Conservation (phyloP, 2,113 vertebrate species). For the Poecilia latipinna region DNA sequence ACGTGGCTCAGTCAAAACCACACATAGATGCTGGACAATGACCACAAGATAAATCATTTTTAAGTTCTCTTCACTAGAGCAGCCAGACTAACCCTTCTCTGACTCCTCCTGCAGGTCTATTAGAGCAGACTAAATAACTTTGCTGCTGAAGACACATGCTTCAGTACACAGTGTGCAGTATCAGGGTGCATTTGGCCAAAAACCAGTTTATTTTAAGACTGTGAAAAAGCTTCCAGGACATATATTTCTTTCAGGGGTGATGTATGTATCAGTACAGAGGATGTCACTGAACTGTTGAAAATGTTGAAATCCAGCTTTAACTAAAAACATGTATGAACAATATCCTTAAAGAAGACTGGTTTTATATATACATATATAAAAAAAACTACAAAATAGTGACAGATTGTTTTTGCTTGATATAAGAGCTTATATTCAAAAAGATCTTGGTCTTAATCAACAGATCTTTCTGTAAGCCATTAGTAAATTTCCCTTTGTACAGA, state of each 20-base stretch:
- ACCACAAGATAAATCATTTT: background rate
- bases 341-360: background rate
- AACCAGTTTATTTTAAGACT: conserved; percentile 6
- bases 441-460: background rate
- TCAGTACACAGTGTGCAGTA: background rate
- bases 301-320: background rate
- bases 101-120: background rate
- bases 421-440: background rate
- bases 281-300: background rate
- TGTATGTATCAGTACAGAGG: no score
- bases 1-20: background rate
- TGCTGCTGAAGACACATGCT: background rate
- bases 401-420: background rate
- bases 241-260: background rate
- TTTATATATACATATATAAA: background rate
- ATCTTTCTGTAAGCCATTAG: background rate
- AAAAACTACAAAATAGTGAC: background rate
- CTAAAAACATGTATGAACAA: background rate
- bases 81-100: background rate
- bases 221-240: background rate
- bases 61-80: no score
- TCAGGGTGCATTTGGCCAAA: background rate
- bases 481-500: conserved; percentile 17
- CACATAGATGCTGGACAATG: background rate
- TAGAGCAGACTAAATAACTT: background rate